Evolutionary conservation across 2,888 invertebrate genomes (phyloP).

Genomic region (Zaprionus bogoriensis): DNA sequence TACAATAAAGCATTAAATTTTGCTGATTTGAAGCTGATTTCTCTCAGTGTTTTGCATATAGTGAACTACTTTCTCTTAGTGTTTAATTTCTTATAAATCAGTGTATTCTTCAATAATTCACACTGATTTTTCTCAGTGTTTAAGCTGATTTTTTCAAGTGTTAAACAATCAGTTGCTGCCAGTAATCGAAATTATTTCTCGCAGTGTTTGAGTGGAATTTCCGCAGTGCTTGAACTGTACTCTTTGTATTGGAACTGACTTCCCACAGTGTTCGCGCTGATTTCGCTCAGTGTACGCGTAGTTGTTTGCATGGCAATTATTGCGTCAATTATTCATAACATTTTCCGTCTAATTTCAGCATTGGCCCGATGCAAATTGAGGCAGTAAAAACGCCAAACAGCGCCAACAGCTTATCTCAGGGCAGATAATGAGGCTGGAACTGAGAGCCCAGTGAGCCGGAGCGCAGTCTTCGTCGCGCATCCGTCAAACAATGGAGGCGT

Average conservation of each 20-base stretch:
- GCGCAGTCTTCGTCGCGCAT: background rate
- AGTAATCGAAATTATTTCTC: too few relatives aligned
- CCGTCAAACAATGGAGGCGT: conserved; percentile 27
- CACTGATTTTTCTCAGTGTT: too few relatives aligned
- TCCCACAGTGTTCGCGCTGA: background rate
- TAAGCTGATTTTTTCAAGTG: too few relatives aligned
- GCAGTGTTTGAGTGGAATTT: too few relatives aligned
- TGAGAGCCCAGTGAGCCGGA: background rate
- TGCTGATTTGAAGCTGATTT: too few relatives aligned
- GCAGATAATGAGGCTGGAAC: background rate
- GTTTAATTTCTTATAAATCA: too few relatives aligned
- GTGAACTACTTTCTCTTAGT: too few relatives aligned
- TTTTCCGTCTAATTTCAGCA: conserved; percentile 63
- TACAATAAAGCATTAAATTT: too few relatives aligned
- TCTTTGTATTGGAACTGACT: background rate
- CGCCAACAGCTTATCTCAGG: background rate
- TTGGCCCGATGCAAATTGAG: conserved; percentile 25
- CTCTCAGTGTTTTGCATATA: too few relatives aligned
- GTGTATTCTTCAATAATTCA: too few relatives aligned
- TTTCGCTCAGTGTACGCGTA: conserved; percentile 42
- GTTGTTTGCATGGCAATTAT: conserved; percentile 63
- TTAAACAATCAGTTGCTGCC: too few relatives aligned
- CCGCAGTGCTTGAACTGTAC: too few relatives aligned
- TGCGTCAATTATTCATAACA: conserved; percentile 61
- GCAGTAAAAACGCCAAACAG: conserved; percentile 40